Conservation (phyloP, 2,888 invertebrate species). For the Caenorhabditis parvicauda region DNA sequence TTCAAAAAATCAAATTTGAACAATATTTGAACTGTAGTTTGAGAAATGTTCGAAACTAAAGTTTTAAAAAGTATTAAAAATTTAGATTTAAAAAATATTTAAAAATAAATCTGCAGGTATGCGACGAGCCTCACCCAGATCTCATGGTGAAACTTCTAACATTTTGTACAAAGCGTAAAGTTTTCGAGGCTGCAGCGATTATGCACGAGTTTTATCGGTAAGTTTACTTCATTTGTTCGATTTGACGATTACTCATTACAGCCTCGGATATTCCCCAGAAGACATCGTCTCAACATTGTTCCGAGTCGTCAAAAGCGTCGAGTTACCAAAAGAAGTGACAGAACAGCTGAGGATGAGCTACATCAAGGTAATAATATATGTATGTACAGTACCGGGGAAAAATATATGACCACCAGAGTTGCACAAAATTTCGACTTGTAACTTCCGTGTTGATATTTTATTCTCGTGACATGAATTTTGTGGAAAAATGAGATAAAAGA, state of each 20-base stretch:
- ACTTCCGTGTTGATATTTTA: too few species aligned
- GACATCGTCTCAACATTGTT: constrained; percentile 94
- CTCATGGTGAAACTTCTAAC: constrained; percentile 86
- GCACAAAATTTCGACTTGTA: too few species aligned
- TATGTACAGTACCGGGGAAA: too few species aligned
- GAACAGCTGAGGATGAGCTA: constrained; percentile 81
- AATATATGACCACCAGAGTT: too few species aligned
- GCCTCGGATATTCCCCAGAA: constrained; percentile 88
- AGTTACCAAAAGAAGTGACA: constrained; percentile 77
- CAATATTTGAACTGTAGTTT: too few species aligned
- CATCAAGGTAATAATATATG: constrained; percentile 72
- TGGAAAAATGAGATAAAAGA: background rate
- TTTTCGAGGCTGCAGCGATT: constrained; percentile 42
- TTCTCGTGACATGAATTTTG: too few species aligned
- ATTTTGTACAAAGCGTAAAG: constrained; percentile 75
- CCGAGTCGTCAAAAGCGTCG: constrained; percentile 83
- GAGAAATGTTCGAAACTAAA: too few species aligned
- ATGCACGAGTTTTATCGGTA: constrained; percentile 81
- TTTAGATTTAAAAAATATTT: background rate
- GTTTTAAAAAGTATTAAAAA: too few species aligned
- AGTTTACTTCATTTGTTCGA: background rate
- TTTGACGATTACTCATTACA: background rate
- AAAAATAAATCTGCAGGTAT: constrained; percentile 70
- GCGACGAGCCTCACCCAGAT: constrained; percentile 97
- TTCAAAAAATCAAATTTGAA: too few species aligned